Evolutionary conservation across 2,113 vertebrate genomes (phyloP), one percentile per base, ranked within the genome.

Genomic region (Manacus vitellinus): DNA sequence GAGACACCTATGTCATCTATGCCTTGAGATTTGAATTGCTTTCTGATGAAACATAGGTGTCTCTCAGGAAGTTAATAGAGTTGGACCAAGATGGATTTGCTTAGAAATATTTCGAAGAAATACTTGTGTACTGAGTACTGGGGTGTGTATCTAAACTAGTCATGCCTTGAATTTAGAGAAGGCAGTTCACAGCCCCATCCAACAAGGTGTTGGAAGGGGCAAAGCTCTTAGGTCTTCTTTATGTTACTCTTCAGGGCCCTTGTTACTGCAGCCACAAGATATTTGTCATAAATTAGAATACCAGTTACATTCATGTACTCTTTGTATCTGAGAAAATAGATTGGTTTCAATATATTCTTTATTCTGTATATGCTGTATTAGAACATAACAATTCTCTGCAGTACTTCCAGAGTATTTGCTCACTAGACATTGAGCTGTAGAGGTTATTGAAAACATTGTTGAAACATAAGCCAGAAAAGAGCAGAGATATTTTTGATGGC

Each of bases 221-320:
- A 76, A 49, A 94, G 59, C 31, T 62, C 19, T 61, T 72, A 83
- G 35, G 16, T 52, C 8, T 70, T 74, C 58, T 87, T 93, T 71
- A 59, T 54, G 41, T 65, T 49, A 31, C 55, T 47, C 20, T 88
- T 88, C 51, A 85, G 24, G 39, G 47, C 46, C 59, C 43, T 83
- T 54, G 39, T n/a, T 74, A 78, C 51, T 73, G 58, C 66, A 93
- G 25, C 55, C 71, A 88, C 35, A 37, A 55, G 61, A 47, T 67
- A 90, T 86, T 94, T 93, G 47, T 65, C 83, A 80, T 81, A 81
- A 88, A 95, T 85, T 80, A 86, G 46, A 90, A 83, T 80, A 61
- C 18, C 85, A 74, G 74, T 93, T 93, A 56, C 59, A 84, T 80
- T 73, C 24, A 71, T 49, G 72, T 90, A 82, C 47, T 84, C 46